These are phyloP conservation scores for Pachydiplax longipennis DNA, from an alignment of 2,888 invertebrate species.

Conservation along the genomic window DNA sequence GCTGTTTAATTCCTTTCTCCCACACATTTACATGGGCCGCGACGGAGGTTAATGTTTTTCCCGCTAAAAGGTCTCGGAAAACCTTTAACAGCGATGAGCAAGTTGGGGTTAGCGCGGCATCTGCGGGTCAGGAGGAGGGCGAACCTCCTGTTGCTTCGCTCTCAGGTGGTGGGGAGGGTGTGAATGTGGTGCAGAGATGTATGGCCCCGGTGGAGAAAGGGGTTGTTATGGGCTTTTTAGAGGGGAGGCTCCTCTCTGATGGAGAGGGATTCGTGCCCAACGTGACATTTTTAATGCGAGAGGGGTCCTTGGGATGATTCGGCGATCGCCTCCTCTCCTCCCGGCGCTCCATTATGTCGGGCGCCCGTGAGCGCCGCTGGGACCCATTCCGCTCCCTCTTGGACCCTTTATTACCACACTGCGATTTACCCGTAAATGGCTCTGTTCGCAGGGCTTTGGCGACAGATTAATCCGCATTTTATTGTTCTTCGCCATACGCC, in stretches of 20 bases:
- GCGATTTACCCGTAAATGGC: conserved; percentile 22
- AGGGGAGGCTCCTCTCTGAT: conserved; percentile 18
- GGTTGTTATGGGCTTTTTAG: not conserved
- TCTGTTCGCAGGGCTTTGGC: conserved; percentile 2
- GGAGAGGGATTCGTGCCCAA: not conserved
- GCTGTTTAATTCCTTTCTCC: no score
- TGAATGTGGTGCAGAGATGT: conserved; percentile 46
- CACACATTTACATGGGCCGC: not conserved
- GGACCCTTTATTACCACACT: not conserved
- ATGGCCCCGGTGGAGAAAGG: conserved; percentile 47
- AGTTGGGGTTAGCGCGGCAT: conserved; percentile 9
- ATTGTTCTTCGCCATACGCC: not conserved
- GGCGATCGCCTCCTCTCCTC: conserved; percentile 55
- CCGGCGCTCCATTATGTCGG: conserved; percentile 21
- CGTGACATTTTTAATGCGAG: conserved; percentile 53
- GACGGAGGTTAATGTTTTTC: conserved; percentile 1
- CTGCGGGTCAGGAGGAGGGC: not conserved
- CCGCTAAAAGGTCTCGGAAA: conserved; percentile 13
- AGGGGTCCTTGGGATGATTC: conserved; percentile 54
- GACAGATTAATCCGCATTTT: conserved; percentile 40
- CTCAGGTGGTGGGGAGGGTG: conserved; percentile 52
- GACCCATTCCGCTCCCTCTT: conserved; percentile 10
- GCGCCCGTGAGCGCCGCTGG: conserved; percentile 43
- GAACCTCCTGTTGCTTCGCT: conserved; percentile 50
- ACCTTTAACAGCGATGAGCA: conserved; percentile 30